Evolutionary conservation across 1,140 invertebrate species (phyloP).

Genomic region (Agrilus planipennis): DNA sequence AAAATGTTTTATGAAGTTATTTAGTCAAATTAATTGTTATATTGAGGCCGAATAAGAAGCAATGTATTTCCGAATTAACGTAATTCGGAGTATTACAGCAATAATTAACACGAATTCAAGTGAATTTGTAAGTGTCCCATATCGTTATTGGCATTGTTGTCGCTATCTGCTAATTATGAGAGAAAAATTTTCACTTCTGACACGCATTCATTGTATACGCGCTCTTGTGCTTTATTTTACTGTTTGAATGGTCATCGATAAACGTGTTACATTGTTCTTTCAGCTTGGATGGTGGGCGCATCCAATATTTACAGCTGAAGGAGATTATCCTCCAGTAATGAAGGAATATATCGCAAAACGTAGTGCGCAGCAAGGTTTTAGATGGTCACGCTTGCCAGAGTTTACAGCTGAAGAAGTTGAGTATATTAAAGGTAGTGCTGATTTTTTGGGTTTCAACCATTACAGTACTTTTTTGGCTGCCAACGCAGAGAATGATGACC

Average conservation of each 20-base stretch:
- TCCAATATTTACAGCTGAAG: slow-evolving; percentile 46
- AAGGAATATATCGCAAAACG: slow-evolving; percentile 41
- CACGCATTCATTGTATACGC: too few relatives aligned
- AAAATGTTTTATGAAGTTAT: too few relatives aligned
- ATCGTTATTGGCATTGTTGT: too few relatives aligned
- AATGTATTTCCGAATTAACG: too few relatives aligned
- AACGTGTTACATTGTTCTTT: slow-evolving; percentile 35
- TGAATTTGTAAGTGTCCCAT: too few relatives aligned
- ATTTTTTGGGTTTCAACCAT: slow-evolving; percentile 49
- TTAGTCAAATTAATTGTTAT: too few relatives aligned
- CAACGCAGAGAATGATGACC: not conserved
- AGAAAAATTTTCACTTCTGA: too few relatives aligned
- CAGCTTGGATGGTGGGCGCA: slow-evolving; percentile 49
- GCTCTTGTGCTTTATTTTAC: too few relatives aligned
- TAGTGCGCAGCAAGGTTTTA: slow-evolving; percentile 46
- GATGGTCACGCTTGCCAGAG: slow-evolving; percentile 43
- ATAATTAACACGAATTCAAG: too few relatives aligned
- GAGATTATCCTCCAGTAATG: slow-evolving; percentile 51
- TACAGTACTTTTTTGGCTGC: slow-evolving; percentile 36
- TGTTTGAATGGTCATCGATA: slow-evolving; percentile 31
- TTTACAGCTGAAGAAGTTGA: slow-evolving; percentile 47
- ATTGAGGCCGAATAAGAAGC: too few relatives aligned
- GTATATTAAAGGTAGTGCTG: slow-evolving; percentile 43
- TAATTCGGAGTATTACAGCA: too few relatives aligned
- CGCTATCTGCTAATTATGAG: too few relatives aligned